These are phyloP conservation scores for Chaetogeoica ovagalla DNA, from an alignment of 2,888 invertebrate genomes.

Conservation along the genomic window DNA sequence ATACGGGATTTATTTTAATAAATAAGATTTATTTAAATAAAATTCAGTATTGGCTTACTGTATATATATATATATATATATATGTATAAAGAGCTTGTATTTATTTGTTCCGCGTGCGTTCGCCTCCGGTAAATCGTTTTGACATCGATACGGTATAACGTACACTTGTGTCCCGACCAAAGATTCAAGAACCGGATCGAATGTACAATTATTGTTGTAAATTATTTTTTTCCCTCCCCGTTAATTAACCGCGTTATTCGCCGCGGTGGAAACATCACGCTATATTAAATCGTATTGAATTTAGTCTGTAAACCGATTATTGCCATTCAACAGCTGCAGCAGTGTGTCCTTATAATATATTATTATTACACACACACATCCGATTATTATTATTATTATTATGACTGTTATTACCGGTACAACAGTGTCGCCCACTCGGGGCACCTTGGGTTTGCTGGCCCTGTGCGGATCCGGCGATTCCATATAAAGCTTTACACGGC, in stretches of 20 bases:
- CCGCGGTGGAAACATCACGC: no score
- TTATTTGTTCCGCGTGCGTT: no score
- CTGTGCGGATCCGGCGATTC: constrained; percentile 30
- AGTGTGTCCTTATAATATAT: neutral
- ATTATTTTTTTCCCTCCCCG: neutral
- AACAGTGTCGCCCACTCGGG: constrained; percentile 49
- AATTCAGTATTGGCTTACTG: no score
- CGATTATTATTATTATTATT: constrained; percentile 34
- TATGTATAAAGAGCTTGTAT: no score
- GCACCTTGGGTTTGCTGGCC: constrained; percentile 52
- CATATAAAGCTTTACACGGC: constrained; percentile 48
- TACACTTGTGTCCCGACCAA: neutral
- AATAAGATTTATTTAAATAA: no score
- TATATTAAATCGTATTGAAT: neutral
- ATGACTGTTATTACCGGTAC: constrained; percentile 17
- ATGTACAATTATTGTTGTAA: neutral
- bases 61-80: no score
- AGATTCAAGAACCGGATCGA: constrained; percentile 3
- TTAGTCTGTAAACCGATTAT: constrained; percentile 38
- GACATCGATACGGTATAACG: neutral
- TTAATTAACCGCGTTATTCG: constrained; percentile 25
- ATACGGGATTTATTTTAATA: no score
- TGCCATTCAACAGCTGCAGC: neutral
- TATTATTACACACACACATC: neutral
- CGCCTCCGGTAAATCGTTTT: no score